Conservation (phyloP, 2,888 invertebrate genomes). For the Caenorhabditis afra region DNA sequence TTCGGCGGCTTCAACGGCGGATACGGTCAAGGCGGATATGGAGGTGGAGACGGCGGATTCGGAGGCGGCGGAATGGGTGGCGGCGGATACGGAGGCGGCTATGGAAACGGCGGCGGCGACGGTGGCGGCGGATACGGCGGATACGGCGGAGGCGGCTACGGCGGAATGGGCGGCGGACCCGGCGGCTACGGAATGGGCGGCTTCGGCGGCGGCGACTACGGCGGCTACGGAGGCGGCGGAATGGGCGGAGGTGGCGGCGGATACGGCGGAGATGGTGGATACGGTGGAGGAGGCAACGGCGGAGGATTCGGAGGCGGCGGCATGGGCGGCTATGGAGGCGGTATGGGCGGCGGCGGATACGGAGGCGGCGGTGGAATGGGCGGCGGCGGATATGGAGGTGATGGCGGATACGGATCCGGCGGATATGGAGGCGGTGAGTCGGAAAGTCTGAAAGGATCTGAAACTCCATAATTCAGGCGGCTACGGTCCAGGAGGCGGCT, state of each 20-base stretch:
- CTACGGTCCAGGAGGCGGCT: conserved; percentile 51
- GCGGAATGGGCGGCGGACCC: conserved; percentile 59
- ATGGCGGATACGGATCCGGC: conserved; percentile 35
- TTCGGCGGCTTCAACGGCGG: conserved; percentile 60
- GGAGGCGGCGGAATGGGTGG: conserved; percentile 31
- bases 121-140: conserved; percentile 48
- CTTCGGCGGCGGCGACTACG: conserved; percentile 48
- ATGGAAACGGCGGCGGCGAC: conserved; percentile 25
- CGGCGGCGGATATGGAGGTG: conserved; percentile 40
- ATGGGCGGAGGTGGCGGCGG: conserved; percentile 23
- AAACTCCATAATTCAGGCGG: conserved; percentile 26
- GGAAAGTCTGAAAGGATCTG: background rate
- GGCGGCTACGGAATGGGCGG: conserved; percentile 61
- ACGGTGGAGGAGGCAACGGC: conserved; percentile 28
- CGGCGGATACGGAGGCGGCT: conserved; percentile 29
- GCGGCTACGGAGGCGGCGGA: conserved; percentile 39
- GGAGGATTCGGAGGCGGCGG: conserved; percentile 45
- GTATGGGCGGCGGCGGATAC: conserved; percentile 50
- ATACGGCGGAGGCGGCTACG: conserved; percentile 59
- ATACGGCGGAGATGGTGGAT: conserved; percentile 43
- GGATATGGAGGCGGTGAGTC: conserved; percentile 26
- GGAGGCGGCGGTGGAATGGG: conserved; percentile 25
- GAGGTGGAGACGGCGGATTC: conserved; percentile 31
- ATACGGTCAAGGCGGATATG: conserved; percentile 56
- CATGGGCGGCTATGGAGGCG: conserved; percentile 43